phyloP scores from a whole-genome alignment of 2,113 vertebrate species.

The Tachysurus fulvidraco region DNA sequence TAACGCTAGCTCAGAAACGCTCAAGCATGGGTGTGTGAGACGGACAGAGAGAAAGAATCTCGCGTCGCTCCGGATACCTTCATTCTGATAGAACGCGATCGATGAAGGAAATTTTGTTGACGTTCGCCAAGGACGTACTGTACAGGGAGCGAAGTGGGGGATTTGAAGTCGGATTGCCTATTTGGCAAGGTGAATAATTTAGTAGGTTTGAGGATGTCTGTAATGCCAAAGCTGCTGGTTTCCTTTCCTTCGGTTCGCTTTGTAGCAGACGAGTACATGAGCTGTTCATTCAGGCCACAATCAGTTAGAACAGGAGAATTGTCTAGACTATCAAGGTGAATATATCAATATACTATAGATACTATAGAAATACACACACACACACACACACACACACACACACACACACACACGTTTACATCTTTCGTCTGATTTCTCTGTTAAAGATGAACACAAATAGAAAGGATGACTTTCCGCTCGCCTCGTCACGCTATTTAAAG shows the following conservation, averaged over 20 bases:
- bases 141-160: neutral
- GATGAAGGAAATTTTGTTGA: neutral
- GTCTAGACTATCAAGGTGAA: conserved; percentile 3
- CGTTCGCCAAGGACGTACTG: conserved; percentile 5
- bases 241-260: neutral
- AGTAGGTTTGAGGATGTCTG: neutral
- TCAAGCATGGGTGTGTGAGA: neutral
- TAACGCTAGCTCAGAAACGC: neutral
- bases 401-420: too few species aligned
- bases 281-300: neutral
- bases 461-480: neutral
- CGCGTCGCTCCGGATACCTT: neutral
- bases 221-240: neutral
- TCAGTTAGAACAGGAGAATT: neutral
- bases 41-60: too few species aligned
- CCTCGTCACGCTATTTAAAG: neutral
- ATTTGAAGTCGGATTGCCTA: neutral
- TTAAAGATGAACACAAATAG: neutral
- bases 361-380: too few species aligned
- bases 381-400: too few species aligned
- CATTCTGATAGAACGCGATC: neutral
- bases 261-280: neutral
- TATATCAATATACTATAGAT: neutral
- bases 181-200: neutral
- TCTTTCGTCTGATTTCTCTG: neutral